Percentiles rank a stretch among this genome's conserved stretches.
phyloP scores from a whole-genome alignment of 2,888 invertebrate species.

The Selenia dentaria region DNA sequence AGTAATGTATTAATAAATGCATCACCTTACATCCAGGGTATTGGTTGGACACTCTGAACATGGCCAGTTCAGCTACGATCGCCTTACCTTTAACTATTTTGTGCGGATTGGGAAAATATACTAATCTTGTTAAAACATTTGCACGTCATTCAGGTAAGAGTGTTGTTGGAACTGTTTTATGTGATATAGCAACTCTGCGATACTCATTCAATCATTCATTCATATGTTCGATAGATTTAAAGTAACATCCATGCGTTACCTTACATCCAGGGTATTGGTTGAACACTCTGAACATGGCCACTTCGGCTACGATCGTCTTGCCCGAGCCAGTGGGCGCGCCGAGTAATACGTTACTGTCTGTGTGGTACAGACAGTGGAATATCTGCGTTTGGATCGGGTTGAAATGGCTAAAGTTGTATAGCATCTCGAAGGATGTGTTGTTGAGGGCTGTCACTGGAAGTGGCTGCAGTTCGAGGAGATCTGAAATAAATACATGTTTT shows the following conservation, averaged over 20 bases:
- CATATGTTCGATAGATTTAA: too few relatives aligned
- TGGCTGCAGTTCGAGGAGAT: constrained; percentile 95
- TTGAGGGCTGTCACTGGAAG: constrained; percentile 93
- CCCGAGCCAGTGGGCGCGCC: constrained; percentile 99
- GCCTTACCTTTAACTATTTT: too few relatives aligned
- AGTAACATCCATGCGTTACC: constrained; percentile 77
- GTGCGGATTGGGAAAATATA: too few relatives aligned
- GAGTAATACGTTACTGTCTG: constrained; percentile 95
- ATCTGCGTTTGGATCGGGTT: constrained; percentile 99
- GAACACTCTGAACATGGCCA: constrained; percentile 97
- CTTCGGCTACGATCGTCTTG: constrained; percentile 99
- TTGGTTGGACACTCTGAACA: constrained; percentile 94
- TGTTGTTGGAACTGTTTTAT: too few relatives aligned
- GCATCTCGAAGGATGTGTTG: constrained; percentile 89
- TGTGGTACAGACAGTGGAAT: constrained; percentile 98
- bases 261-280: constrained; percentile 91
- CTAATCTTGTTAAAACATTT: too few relatives aligned
- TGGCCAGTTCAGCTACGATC: constrained; percentile 98
- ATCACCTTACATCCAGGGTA: constrained; percentile 90
- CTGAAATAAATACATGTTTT: constrained; percentile 67
- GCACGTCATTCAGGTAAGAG: too few relatives aligned
- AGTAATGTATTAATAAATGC: too few relatives aligned
- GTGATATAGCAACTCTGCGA: too few relatives aligned
- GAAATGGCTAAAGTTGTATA: constrained; percentile 97
- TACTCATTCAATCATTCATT: too few relatives aligned